Evolutionary conservation across 2,797 vertebrate genomes (phyloP).

Genomic region (Apogon hyalosoma): DNA sequence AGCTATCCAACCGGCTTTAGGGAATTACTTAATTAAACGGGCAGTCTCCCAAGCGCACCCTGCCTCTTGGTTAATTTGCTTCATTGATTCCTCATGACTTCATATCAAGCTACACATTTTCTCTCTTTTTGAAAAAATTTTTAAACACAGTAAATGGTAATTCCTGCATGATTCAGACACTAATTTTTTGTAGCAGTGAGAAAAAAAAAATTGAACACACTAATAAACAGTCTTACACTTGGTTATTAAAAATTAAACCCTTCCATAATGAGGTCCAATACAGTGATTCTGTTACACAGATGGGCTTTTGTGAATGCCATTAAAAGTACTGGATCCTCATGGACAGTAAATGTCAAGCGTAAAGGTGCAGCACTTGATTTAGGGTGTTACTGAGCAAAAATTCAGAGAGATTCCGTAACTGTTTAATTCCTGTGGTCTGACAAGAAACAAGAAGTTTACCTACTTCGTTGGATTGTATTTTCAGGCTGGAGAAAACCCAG

Average conservation of each 20-base stretch:
- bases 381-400: no score
- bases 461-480: no score
- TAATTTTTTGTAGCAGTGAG: background rate
- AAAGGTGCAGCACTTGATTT: no score
- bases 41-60: conserved; percentile 52
- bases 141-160: conserved; percentile 23
- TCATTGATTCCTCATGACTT: conserved; percentile 56
- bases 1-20: conserved; percentile 40
- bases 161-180: conserved; percentile 44
- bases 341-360: background rate
- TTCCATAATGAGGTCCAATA: conserved; percentile 11
- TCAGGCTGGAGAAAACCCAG: no score
- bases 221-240: conserved; percentile 27
- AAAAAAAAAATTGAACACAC: conserved; percentile 9
- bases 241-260: conserved; percentile 11
- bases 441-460: no score
- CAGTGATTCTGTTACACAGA: conserved; percentile 10
- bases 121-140: conserved; percentile 11
- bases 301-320: conserved; percentile 6
- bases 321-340: conserved; percentile 1
- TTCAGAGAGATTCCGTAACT: no score
- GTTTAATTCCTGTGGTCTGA: no score
- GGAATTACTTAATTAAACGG: conserved; percentile 69
- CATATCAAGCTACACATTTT: conserved; percentile 41
- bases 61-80: conserved; percentile 53